phyloP scores from a whole-genome alignment of 2,113 vertebrate genomes.

The Leucopsar rothschildi region DNA sequence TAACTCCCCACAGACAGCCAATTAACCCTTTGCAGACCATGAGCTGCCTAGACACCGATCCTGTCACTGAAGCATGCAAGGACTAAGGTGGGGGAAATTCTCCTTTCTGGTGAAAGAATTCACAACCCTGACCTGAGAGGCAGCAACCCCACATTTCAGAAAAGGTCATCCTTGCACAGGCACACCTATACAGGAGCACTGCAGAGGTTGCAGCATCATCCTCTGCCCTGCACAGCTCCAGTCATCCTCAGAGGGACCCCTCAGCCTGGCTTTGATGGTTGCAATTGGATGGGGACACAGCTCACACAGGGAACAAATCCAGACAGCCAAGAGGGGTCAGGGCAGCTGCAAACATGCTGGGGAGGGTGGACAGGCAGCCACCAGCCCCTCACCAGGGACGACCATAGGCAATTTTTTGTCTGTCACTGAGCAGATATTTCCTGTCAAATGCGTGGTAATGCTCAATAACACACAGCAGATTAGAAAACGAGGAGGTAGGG shows the following conservation, averaged over 20 bases:
- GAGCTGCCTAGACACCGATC: neutral
- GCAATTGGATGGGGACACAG: rapidly evolving
- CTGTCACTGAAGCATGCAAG: neutral
- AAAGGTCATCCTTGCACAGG: neutral
- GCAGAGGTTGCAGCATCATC: neutral
- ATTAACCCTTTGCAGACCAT: neutral
- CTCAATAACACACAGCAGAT: neutral
- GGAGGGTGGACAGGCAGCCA: neutral
- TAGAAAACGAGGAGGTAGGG: neutral
- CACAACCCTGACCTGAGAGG: rapidly evolving
- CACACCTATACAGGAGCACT: rapidly evolving
- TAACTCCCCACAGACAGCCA: neutral
- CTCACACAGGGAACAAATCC: neutral
- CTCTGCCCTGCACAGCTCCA: neutral
- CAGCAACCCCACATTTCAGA: neutral
- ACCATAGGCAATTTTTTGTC: neutral
- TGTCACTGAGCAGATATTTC: neutral
- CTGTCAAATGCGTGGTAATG: neutral
- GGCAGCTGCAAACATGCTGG: neutral
- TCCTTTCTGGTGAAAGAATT: neutral
- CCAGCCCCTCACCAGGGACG: neutral
- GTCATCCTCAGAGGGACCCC: neutral
- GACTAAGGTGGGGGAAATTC: neutral
- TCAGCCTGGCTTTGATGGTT: neutral
- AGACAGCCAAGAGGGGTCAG: neutral